Evolutionary conservation across 2,888 invertebrate genomes (phyloP), one percentile per base, ranked within the genome.

Genomic region (Athalia cordata): DNA sequence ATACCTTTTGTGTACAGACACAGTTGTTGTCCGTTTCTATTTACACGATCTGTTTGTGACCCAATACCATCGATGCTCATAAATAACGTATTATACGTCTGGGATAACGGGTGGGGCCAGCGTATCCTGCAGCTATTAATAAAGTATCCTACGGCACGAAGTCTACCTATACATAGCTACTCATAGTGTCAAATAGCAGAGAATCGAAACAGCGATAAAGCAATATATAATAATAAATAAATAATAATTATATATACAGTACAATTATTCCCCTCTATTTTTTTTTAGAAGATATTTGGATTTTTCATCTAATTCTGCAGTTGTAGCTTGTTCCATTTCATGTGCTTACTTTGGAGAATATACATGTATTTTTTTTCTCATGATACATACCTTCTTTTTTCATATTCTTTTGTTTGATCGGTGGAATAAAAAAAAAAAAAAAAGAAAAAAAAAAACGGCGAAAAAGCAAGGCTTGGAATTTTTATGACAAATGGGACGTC

Each of bases 81-180:
- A 72, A 72, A 72, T 72, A 72, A 59, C 52, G 59, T 72, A 72
- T 72, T 59, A 59, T 15, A 59, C 59, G 47, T 47, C 59, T 45
- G 47, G 57, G 72, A 72, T 59, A 72, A 72, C 72, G 59, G 72
- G 47, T n/a, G 72, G 47, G 47, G 59, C 72, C 68, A 59, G 72
- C 59, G 9, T n/a, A 15, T 57, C 47, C 57, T 52, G 72, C 72
- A 72, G 52, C 59, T 72, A 55, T 68, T 55, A 68, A 68, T 68
- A 68, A 68, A 68, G 15, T 68, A 52, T 68, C 68, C 29, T 29
- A 29, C 2, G 0, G 29, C 29, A 29, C 29, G 29, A 29, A 29
- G 29, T 29, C 0, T 29, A 29, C 29, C 29, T 29, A 29, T 29
- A 29, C 29, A 29, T 29, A 29, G 29, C 1, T 29, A 29, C 29